Evolutionary conservation across 2,888 invertebrate species (phyloP).

Genomic region (Lasioglossum malachurum): DNA sequence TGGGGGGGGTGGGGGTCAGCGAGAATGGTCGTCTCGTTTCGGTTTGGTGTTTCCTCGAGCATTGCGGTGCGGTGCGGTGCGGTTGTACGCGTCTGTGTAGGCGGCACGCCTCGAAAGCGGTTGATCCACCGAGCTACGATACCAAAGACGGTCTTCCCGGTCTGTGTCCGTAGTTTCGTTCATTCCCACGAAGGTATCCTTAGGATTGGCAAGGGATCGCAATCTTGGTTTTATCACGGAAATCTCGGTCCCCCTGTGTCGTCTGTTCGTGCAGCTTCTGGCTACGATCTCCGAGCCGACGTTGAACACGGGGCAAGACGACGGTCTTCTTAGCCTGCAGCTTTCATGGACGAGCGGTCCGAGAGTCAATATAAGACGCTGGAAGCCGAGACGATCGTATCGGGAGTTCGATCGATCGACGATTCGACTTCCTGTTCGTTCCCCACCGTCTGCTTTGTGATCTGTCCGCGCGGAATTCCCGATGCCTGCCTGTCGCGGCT

Average conservation of each 20-base stretch:
- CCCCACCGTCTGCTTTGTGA: constrained; percentile 18
- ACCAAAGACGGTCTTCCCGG: constrained; percentile 35
- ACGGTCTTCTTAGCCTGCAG: constrained; percentile 50
- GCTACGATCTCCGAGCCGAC: constrained; percentile 41
- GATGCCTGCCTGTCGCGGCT: constrained; percentile 26
- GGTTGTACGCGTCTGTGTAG: constrained; percentile 26
- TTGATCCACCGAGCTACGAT: constrained; percentile 44
- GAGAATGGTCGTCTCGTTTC: constrained; percentile 40
- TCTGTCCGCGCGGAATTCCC: constrained; percentile 7
- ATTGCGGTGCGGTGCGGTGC: neutral
- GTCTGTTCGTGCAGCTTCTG: constrained; percentile 44
- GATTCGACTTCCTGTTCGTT: constrained; percentile 40
- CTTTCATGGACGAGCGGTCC: constrained; percentile 48
- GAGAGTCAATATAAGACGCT: constrained; percentile 42
- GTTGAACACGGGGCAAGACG: constrained; percentile 9
- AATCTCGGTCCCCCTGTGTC: constrained; percentile 43
- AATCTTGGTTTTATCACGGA: constrained; percentile 75
- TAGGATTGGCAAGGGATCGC: constrained; percentile 72
- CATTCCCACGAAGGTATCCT: constrained; percentile 51
- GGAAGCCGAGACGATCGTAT: constrained; percentile 28
- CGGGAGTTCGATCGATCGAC: constrained; percentile 46
- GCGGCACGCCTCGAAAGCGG: constrained; percentile 20
- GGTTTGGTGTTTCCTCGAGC: constrained; percentile 21
- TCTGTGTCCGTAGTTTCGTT: constrained; percentile 45
- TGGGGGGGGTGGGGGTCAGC: neutral